These are phyloP conservation scores for Macropodus opercularis DNA, from an alignment of 2,797 vertebrate genomes.

Conservation along the genomic window DNA sequence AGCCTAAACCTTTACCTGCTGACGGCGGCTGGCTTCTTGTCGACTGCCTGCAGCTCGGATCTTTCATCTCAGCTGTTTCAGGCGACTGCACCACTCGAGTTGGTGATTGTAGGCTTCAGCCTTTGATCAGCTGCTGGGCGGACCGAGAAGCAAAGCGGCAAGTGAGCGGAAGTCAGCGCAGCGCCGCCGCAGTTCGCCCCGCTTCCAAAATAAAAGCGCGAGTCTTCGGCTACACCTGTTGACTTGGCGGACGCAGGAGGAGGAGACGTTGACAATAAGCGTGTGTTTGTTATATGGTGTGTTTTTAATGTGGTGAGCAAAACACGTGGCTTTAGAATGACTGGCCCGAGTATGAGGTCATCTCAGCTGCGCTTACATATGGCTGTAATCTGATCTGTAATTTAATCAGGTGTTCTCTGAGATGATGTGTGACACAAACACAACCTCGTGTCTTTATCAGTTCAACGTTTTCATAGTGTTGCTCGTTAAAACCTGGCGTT, in stretches of 20 bases:
- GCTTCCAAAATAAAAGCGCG: conserved; percentile 50
- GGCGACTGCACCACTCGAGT: conserved; percentile 23
- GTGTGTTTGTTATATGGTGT: not conserved
- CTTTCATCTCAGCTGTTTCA: conserved; percentile 21
- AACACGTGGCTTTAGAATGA: not conserved
- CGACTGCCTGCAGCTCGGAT: conserved; percentile 11
- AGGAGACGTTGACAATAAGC: not conserved
- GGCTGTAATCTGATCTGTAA: not conserved
- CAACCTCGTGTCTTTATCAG: too few species aligned
- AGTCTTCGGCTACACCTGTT: not conserved
- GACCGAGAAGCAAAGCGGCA: conserved; percentile 20
- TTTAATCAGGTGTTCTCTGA: too few species aligned
- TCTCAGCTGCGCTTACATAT: not conserved
- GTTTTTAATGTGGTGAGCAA: not conserved
- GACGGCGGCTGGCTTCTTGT: not conserved
- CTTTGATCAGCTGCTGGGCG: conserved; percentile 49
- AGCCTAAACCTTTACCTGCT: not conserved
- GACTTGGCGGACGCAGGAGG: not conserved
- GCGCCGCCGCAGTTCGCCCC: not conserved
- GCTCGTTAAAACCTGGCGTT: too few species aligned
- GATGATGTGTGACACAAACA: too few species aligned
- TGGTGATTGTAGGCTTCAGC: conserved; percentile 42
- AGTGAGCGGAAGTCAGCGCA: not conserved
- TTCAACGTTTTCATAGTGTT: rapidly evolving
- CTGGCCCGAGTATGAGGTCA: too few species aligned